Evolutionary conservation across 2,113 vertebrate species (phyloP).

Genomic region (Halcyon senegalensis): DNA sequence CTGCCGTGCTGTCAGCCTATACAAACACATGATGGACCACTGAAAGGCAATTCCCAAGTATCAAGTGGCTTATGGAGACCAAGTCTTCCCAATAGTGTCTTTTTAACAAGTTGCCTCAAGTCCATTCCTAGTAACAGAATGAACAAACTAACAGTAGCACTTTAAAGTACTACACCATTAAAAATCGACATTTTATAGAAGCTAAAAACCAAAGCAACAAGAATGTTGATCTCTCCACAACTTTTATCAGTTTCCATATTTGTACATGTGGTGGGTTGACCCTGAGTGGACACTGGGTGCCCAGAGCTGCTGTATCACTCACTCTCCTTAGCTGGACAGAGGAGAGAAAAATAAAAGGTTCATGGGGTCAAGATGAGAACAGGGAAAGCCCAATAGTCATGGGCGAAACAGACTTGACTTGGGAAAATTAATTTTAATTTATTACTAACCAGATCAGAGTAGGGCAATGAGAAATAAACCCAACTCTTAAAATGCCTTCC

Average conservation of each 20-base stretch:
- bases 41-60: not conserved
- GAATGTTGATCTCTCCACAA: not conserved
- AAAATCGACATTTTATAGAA: not conserved
- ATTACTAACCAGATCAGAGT: not conserved
- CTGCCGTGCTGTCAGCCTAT: not conserved
- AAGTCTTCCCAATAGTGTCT: not conserved
- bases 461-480: not conserved
- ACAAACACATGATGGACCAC: not conserved
- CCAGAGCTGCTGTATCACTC: fast-evolving
- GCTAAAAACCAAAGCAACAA: not conserved
- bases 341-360: not conserved
- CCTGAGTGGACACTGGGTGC: not conserved
- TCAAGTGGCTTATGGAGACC: not conserved
- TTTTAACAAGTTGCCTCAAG: not conserved
- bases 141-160: not conserved
- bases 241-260: not conserved
- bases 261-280: not conserved
- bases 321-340: not conserved
- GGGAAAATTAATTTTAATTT: not conserved
- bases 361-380: not conserved
- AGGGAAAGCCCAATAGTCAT: not conserved
- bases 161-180: not conserved
- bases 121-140: not conserved
- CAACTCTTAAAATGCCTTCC: not conserved
- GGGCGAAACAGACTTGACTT: not conserved